These are phyloP conservation scores for Oreonectes daqikongensis DNA, from an alignment of 2,797 vertebrate species.

Conservation along the genomic window DNA sequence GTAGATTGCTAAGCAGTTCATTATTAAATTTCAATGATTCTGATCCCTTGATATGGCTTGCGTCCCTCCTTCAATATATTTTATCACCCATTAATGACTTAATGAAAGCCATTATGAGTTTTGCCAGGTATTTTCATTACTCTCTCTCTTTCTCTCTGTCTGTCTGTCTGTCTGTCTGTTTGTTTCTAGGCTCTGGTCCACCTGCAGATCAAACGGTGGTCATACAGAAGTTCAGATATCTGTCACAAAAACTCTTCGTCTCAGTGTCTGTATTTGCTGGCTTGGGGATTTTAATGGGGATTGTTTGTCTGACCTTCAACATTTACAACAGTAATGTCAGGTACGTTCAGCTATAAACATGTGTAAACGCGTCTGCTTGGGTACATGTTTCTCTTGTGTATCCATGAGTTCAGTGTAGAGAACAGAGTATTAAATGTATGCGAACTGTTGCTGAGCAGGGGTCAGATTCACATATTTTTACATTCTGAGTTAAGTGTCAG, in stretches of 20 bases:
- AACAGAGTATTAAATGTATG: slow-evolving; percentile 30
- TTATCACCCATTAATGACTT: background rate
- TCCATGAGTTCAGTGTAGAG: slow-evolving; percentile 15
- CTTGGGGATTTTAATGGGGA: slow-evolving; percentile 87
- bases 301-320: slow-evolving; percentile 92
- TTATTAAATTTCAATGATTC: background rate
- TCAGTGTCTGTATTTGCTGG: slow-evolving; percentile 88
- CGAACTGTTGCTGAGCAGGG: slow-evolving; percentile 11
- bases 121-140: no score
- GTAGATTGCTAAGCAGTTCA: background rate
- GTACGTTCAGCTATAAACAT: slow-evolving; percentile 67
- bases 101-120: background rate
- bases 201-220: slow-evolving; percentile 91
- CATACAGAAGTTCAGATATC: slow-evolving; percentile 87
- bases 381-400: slow-evolving; percentile 6
- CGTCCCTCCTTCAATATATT: background rate
- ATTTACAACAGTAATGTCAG: slow-evolving; percentile 94
- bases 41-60: background rate
- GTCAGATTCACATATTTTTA: slow-evolving; percentile 33
- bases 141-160: no score
- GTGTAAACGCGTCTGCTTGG: background rate
- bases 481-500: slow-evolving; percentile 23
- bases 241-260: slow-evolving; percentile 93
- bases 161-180: background rate
- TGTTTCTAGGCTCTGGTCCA: slow-evolving; percentile 77